These are phyloP conservation scores for Drosophila tani DNA, from an alignment of 1,140 invertebrate species.

Conservation along the genomic window DNA sequence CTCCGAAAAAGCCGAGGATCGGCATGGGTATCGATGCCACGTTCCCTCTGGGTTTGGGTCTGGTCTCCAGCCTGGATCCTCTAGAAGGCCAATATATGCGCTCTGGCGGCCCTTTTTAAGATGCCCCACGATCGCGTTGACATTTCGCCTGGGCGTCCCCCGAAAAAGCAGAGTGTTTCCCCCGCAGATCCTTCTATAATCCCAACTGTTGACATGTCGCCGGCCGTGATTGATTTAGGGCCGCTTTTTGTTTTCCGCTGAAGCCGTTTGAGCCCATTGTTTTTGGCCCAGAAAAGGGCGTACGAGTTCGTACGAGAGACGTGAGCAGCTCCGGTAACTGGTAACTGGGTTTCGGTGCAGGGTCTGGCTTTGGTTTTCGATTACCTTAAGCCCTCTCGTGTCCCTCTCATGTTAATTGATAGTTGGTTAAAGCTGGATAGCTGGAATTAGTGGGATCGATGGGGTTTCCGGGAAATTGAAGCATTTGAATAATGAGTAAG, in stretches of 20 bases:
- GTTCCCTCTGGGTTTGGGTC: constrained; percentile 32
- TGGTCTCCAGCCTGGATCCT: neutral
- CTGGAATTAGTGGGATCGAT: constrained; percentile 49
- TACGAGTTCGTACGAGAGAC: constrained; percentile 26
- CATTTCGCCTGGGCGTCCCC: constrained; percentile 55
- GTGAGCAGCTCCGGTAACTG: constrained; percentile 22
- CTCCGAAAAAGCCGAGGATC: constrained; percentile 17
- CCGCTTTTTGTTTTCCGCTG: constrained; percentile 78
- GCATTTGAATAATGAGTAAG: constrained; percentile 6
- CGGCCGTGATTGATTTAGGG: constrained; percentile 77
- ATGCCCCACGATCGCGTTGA: constrained; percentile 76
- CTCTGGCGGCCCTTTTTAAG: constrained; percentile 76
- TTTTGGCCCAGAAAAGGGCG: constrained; percentile 76
- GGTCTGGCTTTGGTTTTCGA: neutral
- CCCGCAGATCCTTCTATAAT: neutral
- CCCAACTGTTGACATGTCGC: constrained; percentile 73
- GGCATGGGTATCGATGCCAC: constrained; percentile 40
- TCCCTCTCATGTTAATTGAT: constrained; percentile 61
- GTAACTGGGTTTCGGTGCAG: neutral
- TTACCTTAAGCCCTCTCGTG: too few species aligned
- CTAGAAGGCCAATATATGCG: constrained; percentile 67
- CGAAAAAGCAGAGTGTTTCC: too few species aligned
- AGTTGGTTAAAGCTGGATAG: neutral
- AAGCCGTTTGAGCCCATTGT: constrained; percentile 81
- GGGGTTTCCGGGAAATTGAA: constrained; percentile 27